Base-by-base conservation (phyloP, 2,797 vertebrate species). In the Ctenochaetus hawaiiensis region DNA sequence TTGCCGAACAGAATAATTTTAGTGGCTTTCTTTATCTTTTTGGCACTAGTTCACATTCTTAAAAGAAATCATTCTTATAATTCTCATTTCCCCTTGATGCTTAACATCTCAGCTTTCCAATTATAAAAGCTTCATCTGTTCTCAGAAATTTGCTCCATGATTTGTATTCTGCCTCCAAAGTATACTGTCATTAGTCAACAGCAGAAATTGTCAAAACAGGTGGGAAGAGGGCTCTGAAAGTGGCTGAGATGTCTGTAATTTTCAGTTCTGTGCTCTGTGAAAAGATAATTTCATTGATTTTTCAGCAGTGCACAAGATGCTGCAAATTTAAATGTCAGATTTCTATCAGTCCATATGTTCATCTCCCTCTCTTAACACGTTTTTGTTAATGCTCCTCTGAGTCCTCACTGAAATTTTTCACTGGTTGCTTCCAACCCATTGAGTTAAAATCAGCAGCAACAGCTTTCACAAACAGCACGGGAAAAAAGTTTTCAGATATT, bases 341-440 rank as follows among this genome's bases (percentile, higher is more conserved):
- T 79, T 43, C 17, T 41, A 26, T 17, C 30, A 10, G 5, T 57
- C 41, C 23, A n/a, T 34, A 26, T 54, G 51, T 66, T 62, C 17
- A 20, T 48, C 5, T 61, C 11, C 17, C 12, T 34, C 17, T 48
- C 17, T 60, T 69, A 60, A 70, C 30, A 61, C 17, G 0, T 66
- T 65, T 67, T 48, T 69, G 7, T 59, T 20, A 20, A 54, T 43
- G 22, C 52, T 47, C 26, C 82, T 56, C 45, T 23, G 43, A 75
- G 30, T 20, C 20, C 44, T 51, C 51, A 71, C n/a, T 57, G 12
- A 61, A 14, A 54, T 72, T 64, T 34, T 67, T 81, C 34, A 39
- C 23, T 13, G 18, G 43, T 61, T 49, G 16, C 41, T 23, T 62
- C 23, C 37, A 52, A 5, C 2, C 56, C 22, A 53, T 41, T 12